Evolutionary conservation across 2,888 invertebrate species (phyloP), one percentile per base, ranked within the genome.

Genomic region (Microchrysa polita): DNA sequence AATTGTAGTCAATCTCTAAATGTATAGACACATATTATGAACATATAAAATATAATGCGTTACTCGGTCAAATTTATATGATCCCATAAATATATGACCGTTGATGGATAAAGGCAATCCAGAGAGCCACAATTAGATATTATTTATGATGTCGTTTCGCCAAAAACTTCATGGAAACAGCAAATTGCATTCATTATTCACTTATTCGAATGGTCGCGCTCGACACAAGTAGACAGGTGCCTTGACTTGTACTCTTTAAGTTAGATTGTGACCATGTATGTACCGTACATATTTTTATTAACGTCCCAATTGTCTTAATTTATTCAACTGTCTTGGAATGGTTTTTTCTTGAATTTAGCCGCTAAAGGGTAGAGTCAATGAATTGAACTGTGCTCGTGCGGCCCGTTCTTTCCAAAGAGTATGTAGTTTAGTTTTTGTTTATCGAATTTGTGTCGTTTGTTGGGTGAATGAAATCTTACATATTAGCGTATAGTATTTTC

Each of bases 291-390:
- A 48, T 61, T 61, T 61, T 61, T 23, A 61, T 61, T 23, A 61
- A 61, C 18, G 61, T 61, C 61, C 16, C 61, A 61, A 61, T 61
- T 61, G 61, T 61, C 61, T 61, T 61, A 61, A 61, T 61, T 61
- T 61, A 61, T 61, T 22, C 61, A 61, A 16, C 14, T 9, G 12
- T n/a, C 48, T 4, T 48, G 2, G 48, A 48, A n/a, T n/a, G 14
- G 14, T 12, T 48, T 42, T 42, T 48, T n/a, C 16, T 48, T 48
- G 5, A 48, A 48, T n/a, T 48, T 48, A 12, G 48, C 16, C 12
- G 16, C 2, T 4, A n/a, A n/a, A 48, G 48, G 16, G 14, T n/a
- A n/a, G 48, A 12, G 48, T 48, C 48, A 4, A n/a, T 34, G 27
- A 7, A 34, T 5, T n/a, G 4, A 10, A 12, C 48, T n/a, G 16